Conservation (phyloP, 2,888 invertebrate species). For the Calliopum simillimum region DNA sequence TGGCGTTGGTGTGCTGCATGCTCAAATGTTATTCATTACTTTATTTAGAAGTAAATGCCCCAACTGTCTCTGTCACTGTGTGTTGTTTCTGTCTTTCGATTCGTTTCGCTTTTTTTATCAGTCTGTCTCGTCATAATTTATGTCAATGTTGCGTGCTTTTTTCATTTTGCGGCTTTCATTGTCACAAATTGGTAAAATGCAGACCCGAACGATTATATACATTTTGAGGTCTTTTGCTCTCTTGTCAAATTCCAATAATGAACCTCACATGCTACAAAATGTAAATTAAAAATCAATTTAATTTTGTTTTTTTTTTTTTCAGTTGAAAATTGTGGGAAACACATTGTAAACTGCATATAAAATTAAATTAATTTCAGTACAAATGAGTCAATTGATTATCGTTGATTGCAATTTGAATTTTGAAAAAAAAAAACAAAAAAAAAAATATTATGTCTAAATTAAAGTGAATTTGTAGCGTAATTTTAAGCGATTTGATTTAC, state of each 20-base stretch:
- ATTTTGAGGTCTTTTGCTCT: too few species aligned
- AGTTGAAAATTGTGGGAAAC: conserved; percentile 27
- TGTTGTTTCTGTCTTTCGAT: neutral
- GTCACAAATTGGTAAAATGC: too few species aligned
- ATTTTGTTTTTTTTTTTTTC: too few species aligned
- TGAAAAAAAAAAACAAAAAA: neutral
- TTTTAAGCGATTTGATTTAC: too few species aligned
- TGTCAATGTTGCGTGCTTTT: conserved; percentile 31
- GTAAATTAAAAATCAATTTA: conserved; percentile 26
- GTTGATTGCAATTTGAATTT: conserved; percentile 6
- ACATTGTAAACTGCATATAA: neutral
- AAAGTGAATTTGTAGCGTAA: neutral
- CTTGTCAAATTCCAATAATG: too few species aligned
- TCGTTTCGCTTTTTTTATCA: conserved; percentile 10
- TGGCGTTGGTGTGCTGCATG: neutral
- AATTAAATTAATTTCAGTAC: conserved; percentile 18
- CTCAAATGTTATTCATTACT: conserved; percentile 14
- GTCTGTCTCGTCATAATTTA: conserved; percentile 27
- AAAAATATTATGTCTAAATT: neutral
- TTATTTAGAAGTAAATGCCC: neutral
- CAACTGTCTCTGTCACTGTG: neutral
- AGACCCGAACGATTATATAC: too few species aligned
- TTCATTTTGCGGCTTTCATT: neutral
- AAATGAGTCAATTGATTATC: conserved; percentile 11
- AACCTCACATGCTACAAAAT: conserved; percentile 21